Evolutionary conservation across 2,888 invertebrate genomes (phyloP), one percentile per base, ranked within the genome.

Genomic region (Panopea generosa): DNA sequence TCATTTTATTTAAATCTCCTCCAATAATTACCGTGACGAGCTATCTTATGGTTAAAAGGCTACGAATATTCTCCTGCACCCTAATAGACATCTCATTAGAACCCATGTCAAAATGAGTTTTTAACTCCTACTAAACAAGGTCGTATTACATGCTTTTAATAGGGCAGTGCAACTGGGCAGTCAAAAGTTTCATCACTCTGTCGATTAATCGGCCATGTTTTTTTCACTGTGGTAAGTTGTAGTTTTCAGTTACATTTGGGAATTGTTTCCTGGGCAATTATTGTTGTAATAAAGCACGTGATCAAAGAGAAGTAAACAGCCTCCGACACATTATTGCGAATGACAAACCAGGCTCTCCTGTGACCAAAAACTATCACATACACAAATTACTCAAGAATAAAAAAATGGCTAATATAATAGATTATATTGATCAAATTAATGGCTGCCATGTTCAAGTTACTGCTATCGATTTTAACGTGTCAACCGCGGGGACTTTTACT

Each of bases 381-480:
- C 63, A 57, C 67, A 77, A 70, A 74, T 78, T 74, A 70, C 70
- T 67, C 62, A 78, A 70, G 67, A 78, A 67, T 74, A 74, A 78
- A 78, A 33, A 79, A 68, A 59, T 60, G 71, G 60, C 75, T 75
- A 75, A 75, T 75, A 66, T 73, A 79, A 75, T 72, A 74, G 68
- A 79, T 71, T 66, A 53, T 74, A 79, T 74, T 79, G 78, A 79
- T 79, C 68, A 79, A 60, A 79, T 79, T 79, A 79, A 79, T 78
- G 78, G 74, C 33, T 47, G 20, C 16, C 38, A 38, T 57, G 60
- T 70, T 78, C 61, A 55, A 53, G 63, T 77, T 77, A 69, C 71
- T 33, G 29, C 40, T 70, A 75, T 79, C 68, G 78, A 75, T 79
- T 66, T 43, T 67, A 43, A 62, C 26, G 71, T 74, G 78, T 68